Evolutionary conservation across 2,113 vertebrate species (phyloP), one percentile per base, ranked within the genome.

Genomic region (Lycaon pictus): DNA sequence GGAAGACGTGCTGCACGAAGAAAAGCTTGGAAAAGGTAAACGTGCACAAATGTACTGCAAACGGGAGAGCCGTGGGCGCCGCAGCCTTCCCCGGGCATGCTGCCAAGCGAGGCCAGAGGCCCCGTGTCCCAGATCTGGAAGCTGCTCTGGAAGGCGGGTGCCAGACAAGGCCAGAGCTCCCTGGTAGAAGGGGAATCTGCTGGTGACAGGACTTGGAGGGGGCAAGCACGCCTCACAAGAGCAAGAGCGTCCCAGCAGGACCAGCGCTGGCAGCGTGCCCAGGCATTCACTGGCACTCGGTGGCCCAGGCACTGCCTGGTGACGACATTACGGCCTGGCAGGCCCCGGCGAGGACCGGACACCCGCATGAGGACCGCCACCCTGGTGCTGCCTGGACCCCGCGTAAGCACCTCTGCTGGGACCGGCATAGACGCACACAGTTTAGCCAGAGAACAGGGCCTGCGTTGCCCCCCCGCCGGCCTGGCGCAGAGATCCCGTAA

Each of bases 251-350:
- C 90, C 95, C 51, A 35, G 80, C 53, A 79, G n/a, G 63, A 87
- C 87, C 9, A 8, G 81, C 69, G 32, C 82, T 97, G 98, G 97
- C 97, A 16, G 5, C 11, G 16, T 5, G 82, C 97, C 98, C 89
- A 92, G 94, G 82, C 56, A 5, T 65, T 93, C 56, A 2, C 95
- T 97, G 98, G 96, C 86, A 55, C 97, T 93, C 32, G 48, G 95
- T 93, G 82, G 93, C 95, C 96, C 93, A 51, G 93, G 97, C 96
- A 96, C 71, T 97, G 97, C 94, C 97, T 96, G 96, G 94, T 88
- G 81, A 96, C 9, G 56, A 92, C 83, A 96, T 74, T 88, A 87
- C 60, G 84, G 76, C 87, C 92, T 88, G 87, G 88, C 60, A 80
- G 90, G 72, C 72, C 65, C 48, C 80, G 81, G 3, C 7, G 8